A percentile compares a stretch with the other conserved stretches of the same genome.
phyloP scores from a whole-genome alignment of 2,797 vertebrate species.

The Phrynocephalus forsythii region DNA sequence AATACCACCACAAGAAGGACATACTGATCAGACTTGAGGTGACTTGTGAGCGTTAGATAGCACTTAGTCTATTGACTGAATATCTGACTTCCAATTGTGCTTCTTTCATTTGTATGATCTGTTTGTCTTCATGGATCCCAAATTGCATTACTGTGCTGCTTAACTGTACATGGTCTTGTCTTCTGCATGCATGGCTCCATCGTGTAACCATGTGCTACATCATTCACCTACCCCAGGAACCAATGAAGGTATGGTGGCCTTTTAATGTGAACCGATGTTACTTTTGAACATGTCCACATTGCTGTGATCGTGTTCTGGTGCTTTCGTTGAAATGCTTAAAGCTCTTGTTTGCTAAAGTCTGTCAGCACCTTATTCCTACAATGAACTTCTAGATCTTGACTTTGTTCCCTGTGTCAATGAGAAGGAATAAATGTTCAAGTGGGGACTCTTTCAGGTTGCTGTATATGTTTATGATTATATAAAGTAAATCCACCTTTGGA shows the following conservation, averaged over 20 bases:
- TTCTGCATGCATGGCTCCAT: conserved; percentile 82
- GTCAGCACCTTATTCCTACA: neutral
- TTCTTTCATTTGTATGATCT: conserved; percentile 34
- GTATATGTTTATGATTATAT: neutral
- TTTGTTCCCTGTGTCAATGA: neutral
- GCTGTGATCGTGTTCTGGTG: conserved; percentile 5
- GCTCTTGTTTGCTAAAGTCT: neutral
- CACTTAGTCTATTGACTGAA: neutral
- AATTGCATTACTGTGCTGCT: conserved; percentile 54
- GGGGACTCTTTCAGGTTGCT: neutral
- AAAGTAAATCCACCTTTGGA: neutral
- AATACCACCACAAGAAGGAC: neutral
- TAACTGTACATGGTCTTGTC: conserved; percentile 71
- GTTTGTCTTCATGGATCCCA: conserved; percentile 55
- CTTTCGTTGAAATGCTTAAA: neutral
- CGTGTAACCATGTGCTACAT: conserved; percentile 64
- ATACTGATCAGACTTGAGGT: neutral
- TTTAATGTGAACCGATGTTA: conserved; percentile 45
- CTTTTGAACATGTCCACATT: conserved; percentile 31
- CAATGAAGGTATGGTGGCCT: conserved; percentile 80
- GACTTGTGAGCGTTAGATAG: neutral
- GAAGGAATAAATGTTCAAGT: neutral
- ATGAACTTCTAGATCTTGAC: neutral
- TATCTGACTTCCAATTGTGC: conserved; percentile 22
- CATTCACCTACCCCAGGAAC: conserved; percentile 78